phyloP scores from a whole-genome alignment of 2,113 vertebrate genomes.

The Ginglymostoma cirratum region DNA sequence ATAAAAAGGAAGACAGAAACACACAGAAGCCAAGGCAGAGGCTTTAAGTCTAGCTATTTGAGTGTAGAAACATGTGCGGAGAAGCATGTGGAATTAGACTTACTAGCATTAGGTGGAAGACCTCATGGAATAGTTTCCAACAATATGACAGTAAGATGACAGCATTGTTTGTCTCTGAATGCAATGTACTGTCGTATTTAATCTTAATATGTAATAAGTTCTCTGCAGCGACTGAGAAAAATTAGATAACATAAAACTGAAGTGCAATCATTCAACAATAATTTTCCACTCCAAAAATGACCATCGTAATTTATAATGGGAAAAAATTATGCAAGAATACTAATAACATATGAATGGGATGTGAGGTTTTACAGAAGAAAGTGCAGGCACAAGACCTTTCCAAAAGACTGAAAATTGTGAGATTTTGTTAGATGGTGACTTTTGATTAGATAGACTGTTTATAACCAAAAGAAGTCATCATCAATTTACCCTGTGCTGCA shows the following conservation, averaged over 20 bases:
- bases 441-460: neutral
- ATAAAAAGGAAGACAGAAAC: too few species aligned
- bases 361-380: neutral
- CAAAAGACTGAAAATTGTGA: neutral
- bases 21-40: too few species aligned
- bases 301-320: neutral
- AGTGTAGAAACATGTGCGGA: too few species aligned
- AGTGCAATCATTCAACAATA: neutral
- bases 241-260: neutral
- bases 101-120: too few species aligned
- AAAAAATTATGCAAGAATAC: neutral
- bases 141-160: too few species aligned
- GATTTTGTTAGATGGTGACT: neutral
- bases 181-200: too few species aligned
- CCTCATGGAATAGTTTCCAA: too few species aligned
- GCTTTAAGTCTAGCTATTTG: too few species aligned
- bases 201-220: neutral
- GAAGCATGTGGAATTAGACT: too few species aligned
- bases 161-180: too few species aligned
- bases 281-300: neutral
- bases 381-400: neutral
- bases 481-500: neutral
- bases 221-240: neutral
- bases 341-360: neutral
- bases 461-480: neutral